These are phyloP conservation scores for Cataglyphis albicans DNA, from an alignment of 2,888 invertebrate species.

Conservation along the genomic window DNA sequence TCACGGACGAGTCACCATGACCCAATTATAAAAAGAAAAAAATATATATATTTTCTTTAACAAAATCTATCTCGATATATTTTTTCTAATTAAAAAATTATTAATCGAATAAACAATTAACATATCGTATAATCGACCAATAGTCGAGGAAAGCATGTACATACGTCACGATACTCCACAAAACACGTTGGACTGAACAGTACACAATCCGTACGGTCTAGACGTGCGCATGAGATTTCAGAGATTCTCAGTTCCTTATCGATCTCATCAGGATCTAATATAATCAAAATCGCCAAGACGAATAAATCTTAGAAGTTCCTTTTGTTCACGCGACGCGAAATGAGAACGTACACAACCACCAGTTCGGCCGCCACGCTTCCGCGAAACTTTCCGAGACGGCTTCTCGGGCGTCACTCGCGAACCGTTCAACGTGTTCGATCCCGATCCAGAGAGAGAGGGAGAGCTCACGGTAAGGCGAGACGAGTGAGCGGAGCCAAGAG, in stretches of 20 bases:
- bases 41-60: neutral
- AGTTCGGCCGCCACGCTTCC: constrained; percentile 39
- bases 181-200: neutral
- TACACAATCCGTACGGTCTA: neutral
- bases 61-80: neutral
- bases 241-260: constrained; percentile 4
- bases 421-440: neutral
- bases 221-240: neutral
- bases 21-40: neutral
- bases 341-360: constrained; percentile 42
- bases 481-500: constrained; percentile 17
- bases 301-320: neutral
- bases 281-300: neutral
- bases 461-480: constrained; percentile 15
- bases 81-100: neutral
- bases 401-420: constrained; percentile 39
- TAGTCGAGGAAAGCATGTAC: neutral
- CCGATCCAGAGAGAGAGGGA: neutral
- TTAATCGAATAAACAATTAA: neutral
- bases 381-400: constrained; percentile 47
- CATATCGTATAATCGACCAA: neutral
- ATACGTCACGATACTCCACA: constrained; percentile 35
- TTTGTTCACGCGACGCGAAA: neutral
- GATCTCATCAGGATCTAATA: too few species aligned
- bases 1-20: neutral